Evolutionary conservation across 35 echinoderm and acorn worm genomes (phyloP).

Genomic region (Eucidaris tribuloides): DNA sequence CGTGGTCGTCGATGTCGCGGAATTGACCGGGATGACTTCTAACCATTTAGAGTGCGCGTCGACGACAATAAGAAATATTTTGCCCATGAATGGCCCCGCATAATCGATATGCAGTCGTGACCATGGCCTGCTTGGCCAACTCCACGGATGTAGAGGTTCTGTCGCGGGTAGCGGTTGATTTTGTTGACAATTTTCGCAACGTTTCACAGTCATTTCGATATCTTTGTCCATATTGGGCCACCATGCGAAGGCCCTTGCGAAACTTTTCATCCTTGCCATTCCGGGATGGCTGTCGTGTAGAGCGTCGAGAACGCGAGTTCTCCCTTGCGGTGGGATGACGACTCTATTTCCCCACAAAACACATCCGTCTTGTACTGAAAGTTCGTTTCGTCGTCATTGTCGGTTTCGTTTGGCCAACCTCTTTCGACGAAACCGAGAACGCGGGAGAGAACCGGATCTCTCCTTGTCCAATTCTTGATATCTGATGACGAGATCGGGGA

Average conservation of each 20-base stretch:
- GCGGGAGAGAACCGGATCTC: constrained; percentile 2
- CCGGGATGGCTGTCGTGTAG: constrained; percentile 55
- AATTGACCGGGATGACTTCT: constrained; percentile 45
- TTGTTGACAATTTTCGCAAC: constrained; percentile 24
- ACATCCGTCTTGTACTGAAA: constrained; percentile 36
- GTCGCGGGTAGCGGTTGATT: constrained; percentile 28
- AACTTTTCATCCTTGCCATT: constrained; percentile 34
- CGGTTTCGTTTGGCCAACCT: too few relatives aligned
- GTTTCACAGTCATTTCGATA: too few relatives aligned
- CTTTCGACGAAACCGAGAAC: too few relatives aligned
- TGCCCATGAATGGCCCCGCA: constrained; percentile 65
- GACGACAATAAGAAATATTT: constrained; percentile 67
- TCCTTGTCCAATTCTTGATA: background rate
- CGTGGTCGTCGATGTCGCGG: constrained; percentile 42
- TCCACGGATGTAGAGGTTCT: constrained; percentile 52
- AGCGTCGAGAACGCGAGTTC: constrained; percentile 18
- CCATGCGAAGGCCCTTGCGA: constrained; percentile 22
- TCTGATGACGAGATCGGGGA: constrained; percentile 10
- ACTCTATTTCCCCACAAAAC: constrained; percentile 50
- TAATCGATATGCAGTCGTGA: constrained; percentile 62
- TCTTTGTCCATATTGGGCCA: constrained; percentile 45
- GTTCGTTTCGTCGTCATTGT: constrained; percentile 51
- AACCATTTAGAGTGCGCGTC: constrained; percentile 73
- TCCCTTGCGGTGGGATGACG: constrained; percentile 38
- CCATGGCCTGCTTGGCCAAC: constrained; percentile 49